These are phyloP conservation scores for Lottia gigantea DNA, from an alignment of 2,888 invertebrate genomes.

Conservation along the genomic window DNA sequence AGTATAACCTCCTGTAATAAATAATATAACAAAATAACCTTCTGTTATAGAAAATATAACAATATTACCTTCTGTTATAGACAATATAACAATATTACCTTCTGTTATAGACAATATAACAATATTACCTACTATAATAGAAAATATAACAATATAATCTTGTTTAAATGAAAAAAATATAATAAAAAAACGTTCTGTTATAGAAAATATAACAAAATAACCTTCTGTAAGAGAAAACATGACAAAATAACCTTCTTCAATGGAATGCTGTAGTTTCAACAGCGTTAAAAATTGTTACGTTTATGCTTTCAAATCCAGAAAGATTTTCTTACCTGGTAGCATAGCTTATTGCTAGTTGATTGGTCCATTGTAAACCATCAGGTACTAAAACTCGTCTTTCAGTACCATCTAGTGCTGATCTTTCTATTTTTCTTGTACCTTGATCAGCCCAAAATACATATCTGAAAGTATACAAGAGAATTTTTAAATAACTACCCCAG, in stretches of 20 bases:
- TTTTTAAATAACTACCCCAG: too few relatives aligned
- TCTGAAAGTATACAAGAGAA: constrained; percentile 33
- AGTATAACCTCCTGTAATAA: constrained; percentile 52
- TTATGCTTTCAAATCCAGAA: background rate
- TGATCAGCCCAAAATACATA: constrained; percentile 63
- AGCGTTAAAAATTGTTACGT: too few relatives aligned
- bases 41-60: constrained; percentile 34
- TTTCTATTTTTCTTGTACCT: constrained; percentile 49
- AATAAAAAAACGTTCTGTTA: background rate
- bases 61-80: too few relatives aligned
- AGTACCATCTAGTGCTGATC: constrained; percentile 56
- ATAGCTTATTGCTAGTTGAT: constrained; percentile 58
- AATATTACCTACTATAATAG: too few relatives aligned
- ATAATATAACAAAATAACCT: constrained; percentile 27
- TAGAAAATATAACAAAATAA: background rate
- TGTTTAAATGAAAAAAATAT: constrained; percentile 32
- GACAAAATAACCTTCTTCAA: background rate
- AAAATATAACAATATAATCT: constrained; percentile 44
- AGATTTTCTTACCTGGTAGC: constrained; percentile 42
- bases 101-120: too few relatives aligned
- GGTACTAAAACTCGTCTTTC: constrained; percentile 46
- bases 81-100: background rate
- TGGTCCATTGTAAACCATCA: constrained; percentile 49
- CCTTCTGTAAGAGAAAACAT: too few relatives aligned
- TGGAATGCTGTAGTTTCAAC: too few relatives aligned